Percentiles rank a stretch among this genome's conserved stretches.
Evolutionary conservation across 2,797 vertebrate species (phyloP).

Genomic region (Clarias fuscus): DNA sequence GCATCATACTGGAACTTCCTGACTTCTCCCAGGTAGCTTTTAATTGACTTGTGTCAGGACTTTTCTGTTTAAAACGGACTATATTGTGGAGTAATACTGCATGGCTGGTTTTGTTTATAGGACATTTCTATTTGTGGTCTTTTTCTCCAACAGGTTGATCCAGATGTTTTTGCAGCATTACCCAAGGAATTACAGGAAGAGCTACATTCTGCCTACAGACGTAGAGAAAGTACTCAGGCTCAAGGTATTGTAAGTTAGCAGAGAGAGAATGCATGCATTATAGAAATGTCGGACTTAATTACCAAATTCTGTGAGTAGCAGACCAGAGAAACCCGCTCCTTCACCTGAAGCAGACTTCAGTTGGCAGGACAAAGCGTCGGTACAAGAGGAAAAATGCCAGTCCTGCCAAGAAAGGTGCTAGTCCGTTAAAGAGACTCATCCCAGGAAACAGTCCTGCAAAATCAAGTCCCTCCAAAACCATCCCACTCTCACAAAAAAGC

Average conservation of each 20-base stretch:
- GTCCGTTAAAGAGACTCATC: constrained; percentile 82
- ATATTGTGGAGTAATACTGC: neutral
- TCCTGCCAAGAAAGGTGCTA: constrained; percentile 81
- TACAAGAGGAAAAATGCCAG: constrained; percentile 82
- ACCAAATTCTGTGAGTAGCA: constrained; percentile 61
- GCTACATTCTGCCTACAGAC: constrained; percentile 87
- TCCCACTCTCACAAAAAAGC: constrained; percentile 73
- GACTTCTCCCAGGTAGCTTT: constrained; percentile 88
- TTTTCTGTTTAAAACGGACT: neutral
- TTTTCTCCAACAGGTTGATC: constrained; percentile 80
- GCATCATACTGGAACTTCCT: constrained; percentile 90
- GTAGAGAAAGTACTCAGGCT: constrained; percentile 70
- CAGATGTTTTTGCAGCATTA: constrained; percentile 93
- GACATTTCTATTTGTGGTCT: neutral
- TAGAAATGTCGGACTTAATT: neutral
- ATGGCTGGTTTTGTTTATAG: neutral
- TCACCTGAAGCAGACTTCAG: constrained; percentile 78
- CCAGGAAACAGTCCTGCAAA: constrained; percentile 79
- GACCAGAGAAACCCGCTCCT: constrained; percentile 83
- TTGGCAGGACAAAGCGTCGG: constrained; percentile 80
- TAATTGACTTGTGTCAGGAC: neutral
- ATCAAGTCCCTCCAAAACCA: constrained; percentile 76
- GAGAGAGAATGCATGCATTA: neutral
- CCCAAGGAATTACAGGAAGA: constrained; percentile 94
- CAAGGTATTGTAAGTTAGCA: constrained; percentile 73